phyloP scores from a whole-genome alignment of 2,888 invertebrate species.

The Clistopyga incitator region DNA sequence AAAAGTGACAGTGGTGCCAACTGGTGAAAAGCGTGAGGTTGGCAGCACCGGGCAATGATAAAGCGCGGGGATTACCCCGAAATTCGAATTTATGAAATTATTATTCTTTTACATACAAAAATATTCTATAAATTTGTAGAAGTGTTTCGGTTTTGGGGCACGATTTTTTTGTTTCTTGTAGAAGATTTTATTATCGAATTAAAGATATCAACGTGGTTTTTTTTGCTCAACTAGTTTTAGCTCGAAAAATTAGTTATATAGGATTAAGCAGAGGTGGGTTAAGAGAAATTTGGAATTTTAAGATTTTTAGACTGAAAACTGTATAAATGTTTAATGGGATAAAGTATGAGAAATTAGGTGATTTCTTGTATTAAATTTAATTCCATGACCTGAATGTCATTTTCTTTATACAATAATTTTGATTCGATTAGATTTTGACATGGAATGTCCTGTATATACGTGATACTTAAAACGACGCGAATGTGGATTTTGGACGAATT shows the following conservation, averaged over 20 bases:
- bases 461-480: neutral
- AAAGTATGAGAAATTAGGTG: neutral
- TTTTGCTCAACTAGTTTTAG: too few species aligned
- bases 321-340: neutral
- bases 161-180: too few species aligned
- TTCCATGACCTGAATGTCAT: neutral
- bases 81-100: neutral
- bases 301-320: too few species aligned
- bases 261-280: too few species aligned
- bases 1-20: neutral
- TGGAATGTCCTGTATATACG: neutral
- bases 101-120: too few species aligned
- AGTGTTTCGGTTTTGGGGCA: too few species aligned
- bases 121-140: too few species aligned
- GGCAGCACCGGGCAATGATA: neutral
- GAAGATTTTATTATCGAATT: too few species aligned
- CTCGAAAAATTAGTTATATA: too few species aligned
- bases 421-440: neutral
- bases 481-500: neutral
- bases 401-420: neutral
- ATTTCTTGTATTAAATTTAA: neutral
- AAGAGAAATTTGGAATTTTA: too few species aligned
- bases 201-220: too few species aligned
- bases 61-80: neutral
- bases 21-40: neutral